These are phyloP conservation scores for Macaria notata DNA, from an alignment of 2,888 invertebrate species.

Conservation along the genomic window DNA sequence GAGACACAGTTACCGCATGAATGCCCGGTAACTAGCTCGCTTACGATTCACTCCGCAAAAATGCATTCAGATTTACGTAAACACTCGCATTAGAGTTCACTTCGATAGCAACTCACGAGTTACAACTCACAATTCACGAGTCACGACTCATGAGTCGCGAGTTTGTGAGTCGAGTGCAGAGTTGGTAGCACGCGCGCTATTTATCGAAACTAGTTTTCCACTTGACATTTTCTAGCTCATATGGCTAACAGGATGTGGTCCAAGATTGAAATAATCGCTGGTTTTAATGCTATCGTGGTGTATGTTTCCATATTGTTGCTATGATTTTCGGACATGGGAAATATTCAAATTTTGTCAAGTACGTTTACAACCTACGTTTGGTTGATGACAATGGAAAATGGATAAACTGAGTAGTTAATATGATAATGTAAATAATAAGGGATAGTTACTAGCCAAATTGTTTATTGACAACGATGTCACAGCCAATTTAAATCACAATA, in stretches of 20 bases:
- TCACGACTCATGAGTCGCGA: slow-evolving; percentile 3
- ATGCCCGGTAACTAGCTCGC: slow-evolving; percentile 1
- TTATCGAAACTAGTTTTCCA: slow-evolving; percentile 50
- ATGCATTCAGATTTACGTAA: slow-evolving; percentile 9
- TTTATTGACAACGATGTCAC: too few species aligned
- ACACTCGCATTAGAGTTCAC: slow-evolving; percentile 10
- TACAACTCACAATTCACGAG: background rate
- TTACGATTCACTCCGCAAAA: background rate
- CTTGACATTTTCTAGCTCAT: slow-evolving; percentile 44
- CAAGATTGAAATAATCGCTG: slow-evolving; percentile 5
- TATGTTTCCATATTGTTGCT: too few species aligned
- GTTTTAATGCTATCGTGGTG: too few species aligned
- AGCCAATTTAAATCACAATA: too few species aligned
- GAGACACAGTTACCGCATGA: background rate
- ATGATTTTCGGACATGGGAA: too few species aligned
- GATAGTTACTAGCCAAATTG: too few species aligned
- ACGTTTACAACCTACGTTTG: too few species aligned
- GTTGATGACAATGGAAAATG: too few species aligned
- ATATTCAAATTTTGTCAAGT: too few species aligned
- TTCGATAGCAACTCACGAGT: slow-evolving; percentile 13
- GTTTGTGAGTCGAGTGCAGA: slow-evolving; percentile 5
- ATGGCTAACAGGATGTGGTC: slow-evolving; percentile 19
- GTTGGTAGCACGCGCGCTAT: slow-evolving; percentile 33
- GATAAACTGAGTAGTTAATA: too few species aligned
- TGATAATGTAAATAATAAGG: too few species aligned